Percentiles rank a stretch among this genome's conserved stretches.
Evolutionary conservation across 2,888 invertebrate species (phyloP).

Genomic region (Polietes domitor): DNA sequence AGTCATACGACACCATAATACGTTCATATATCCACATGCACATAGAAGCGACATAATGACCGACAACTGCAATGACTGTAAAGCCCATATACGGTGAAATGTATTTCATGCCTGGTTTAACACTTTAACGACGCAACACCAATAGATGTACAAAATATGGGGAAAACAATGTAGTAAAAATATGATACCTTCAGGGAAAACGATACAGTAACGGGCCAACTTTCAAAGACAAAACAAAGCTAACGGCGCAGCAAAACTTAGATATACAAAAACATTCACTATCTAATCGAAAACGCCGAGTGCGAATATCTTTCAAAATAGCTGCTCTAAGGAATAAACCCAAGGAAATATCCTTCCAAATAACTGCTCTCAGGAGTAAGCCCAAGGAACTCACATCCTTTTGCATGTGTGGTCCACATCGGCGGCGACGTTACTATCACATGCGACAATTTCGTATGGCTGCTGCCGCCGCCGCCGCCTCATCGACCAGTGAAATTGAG

Average conservation of each 20-base stretch:
- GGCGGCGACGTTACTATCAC: conserved; percentile 75
- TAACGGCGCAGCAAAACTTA: neutral
- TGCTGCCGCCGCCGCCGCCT: too few relatives aligned
- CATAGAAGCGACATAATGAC: conserved; percentile 15
- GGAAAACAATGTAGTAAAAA: conserved; percentile 41
- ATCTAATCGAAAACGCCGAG: neutral
- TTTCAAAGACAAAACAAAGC: conserved; percentile 26
- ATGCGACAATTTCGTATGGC: conserved; percentile 77
- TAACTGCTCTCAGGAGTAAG: conserved; percentile 76
- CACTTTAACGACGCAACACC: conserved; percentile 58
- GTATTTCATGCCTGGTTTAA: conserved; percentile 74
- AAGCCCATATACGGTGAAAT: conserved; percentile 69
- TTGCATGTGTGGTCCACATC: conserved; percentile 78
- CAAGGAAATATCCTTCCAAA: conserved; percentile 74
- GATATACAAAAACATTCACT: too few relatives aligned
- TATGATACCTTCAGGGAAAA: conserved; percentile 31
- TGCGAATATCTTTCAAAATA: neutral
- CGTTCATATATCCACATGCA: neutral
- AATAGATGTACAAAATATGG: conserved; percentile 42
- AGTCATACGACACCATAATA: conserved; percentile 47
- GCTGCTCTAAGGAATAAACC: too few relatives aligned
- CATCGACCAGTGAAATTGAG: conserved; percentile 74
- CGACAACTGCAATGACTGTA: conserved; percentile 31
- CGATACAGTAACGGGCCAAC: conserved; percentile 40
- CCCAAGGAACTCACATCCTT: conserved; percentile 75